Evolutionary conservation across 2,888 invertebrate species (phyloP), one percentile per base, ranked within the genome.

Genomic region (Cetonia aurata): DNA sequence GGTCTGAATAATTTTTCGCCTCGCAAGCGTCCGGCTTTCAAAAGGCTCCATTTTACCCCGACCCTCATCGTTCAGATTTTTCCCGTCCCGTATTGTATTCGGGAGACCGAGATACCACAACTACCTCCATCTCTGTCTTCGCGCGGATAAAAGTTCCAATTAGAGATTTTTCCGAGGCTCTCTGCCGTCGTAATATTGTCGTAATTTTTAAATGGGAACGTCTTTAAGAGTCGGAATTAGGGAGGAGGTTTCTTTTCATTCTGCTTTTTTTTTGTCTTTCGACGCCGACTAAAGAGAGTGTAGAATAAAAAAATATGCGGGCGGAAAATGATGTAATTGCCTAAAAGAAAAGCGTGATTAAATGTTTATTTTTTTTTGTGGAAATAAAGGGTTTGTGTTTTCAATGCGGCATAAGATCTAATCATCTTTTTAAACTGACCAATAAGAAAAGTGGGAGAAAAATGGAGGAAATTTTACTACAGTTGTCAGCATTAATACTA

Each of bases 171-270:
- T 62, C 48, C 62, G 33, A 33, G 62, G 62, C 62, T 48, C 13
- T 33, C 62, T 15, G 62, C 37, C 48, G 62, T 62, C 62, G 62
- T 62, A 62, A 62, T 62, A 62, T 62, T 62, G 62, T 62, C 62
- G 62, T 62, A 62, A 62, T 62, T 48, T 62, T 62, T 62, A 62
- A 48, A 62, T 48, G 62, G 19, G 48, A 37, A 31, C 37, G 48
- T 48, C 44, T 62, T 62, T 57, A 62, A 62, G 37, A 15, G 48
- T 15, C 62, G 62, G 62, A 48, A 62, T 62, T 50, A 62, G 48
- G 48, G 13, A 31, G 10, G 37, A 33, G 50, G 9, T 10, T 62
- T 62, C 13, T 33, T 62, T 48, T 1, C 25, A 6, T 25, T 25
- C 25, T 3, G 25, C 25, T 25, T 25, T 52, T 25, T 52, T 52